Evolutionary conservation across 2,113 vertebrate genomes (phyloP), one percentile per base, ranked within the genome.

Genomic region (Eclectus roratus): DNA sequence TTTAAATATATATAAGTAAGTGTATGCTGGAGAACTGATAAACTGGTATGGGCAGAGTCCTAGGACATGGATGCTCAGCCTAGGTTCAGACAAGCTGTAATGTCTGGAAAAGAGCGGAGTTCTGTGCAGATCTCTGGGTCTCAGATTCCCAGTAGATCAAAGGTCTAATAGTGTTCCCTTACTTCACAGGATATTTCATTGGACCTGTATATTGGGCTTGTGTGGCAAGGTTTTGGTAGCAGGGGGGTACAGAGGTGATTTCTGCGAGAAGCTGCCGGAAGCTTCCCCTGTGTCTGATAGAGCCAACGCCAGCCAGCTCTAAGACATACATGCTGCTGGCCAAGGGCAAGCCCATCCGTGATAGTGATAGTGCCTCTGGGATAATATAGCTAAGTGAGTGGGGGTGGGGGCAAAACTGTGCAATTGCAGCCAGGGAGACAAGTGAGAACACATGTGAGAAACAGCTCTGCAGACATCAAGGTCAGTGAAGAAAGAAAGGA

Each of bases 361-460:
- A 2, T 43, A 7, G 10, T 13, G 37, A 19, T 20, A 29, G 13
- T 0, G 0, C 24, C 0, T 1, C 27, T 44, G 66, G 25, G 17
- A 37, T 16, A 60, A 35, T 55, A 29, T 33, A 55, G 53, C 53
- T 33, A 53, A 53, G 28, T 53, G 53, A 55, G 29, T 55, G 53
- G 21, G 23, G 14, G n/a, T 9, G 20, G 20, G 33, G 19, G 3
- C 50, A 39, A 58, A 58, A 28, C 35, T 43, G 16, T 21, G 35
- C 12, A 28, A 4, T 13, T 25, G 43, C 47, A 13, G 11, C 13
- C 19, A 65, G 21, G n/a, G n/a, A 60, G 50, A 58, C 43, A 16
- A 50, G 37, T n/a, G 23, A 72, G 65, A 65, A 29, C 28, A 16
- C 3, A 4, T 50, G 33, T 39, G 31, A 84, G 24, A 56, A 72